Conservation (phyloP, 1,140 invertebrate genomes). For the Bombus huntii region DNA sequence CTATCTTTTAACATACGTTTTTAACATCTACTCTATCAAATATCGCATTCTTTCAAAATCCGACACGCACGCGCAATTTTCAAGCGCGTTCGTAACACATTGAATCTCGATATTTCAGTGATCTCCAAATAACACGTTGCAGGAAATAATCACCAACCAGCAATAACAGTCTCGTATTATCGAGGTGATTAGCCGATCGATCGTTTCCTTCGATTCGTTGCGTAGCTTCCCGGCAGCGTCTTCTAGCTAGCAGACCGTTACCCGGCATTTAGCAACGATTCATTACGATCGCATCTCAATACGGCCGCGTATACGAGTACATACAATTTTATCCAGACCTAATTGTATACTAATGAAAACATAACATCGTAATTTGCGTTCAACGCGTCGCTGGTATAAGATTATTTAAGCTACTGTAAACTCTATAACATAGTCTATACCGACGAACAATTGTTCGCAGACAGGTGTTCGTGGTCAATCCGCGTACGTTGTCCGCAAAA, state of each 20-base stretch:
- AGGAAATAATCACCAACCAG: neutral
- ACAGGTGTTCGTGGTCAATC: no score
- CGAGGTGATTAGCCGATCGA: neutral
- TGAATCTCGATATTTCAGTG: neutral
- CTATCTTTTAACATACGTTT: no score
- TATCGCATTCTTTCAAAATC: neutral
- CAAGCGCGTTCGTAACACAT: neutral
- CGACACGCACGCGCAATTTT: neutral
- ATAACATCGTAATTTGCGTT: neutral
- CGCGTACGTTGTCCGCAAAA: no score
- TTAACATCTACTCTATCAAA: neutral
- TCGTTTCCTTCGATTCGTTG: neutral
- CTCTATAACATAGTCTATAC: no score
- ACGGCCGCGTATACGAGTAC: neutral
- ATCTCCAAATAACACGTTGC: neutral
- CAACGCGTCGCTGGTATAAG: no score
- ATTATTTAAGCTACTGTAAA: neutral
- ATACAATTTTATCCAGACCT: neutral
- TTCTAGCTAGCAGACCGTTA: neutral
- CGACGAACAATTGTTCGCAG: no score
- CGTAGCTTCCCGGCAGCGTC: neutral
- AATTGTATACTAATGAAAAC: constrained; percentile 17
- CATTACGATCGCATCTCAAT: neutral
- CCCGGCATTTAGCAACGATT: neutral
- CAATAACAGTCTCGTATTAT: neutral